A percentile compares a stretch with the other conserved stretches of the same genome.
phyloP scores from a whole-genome alignment of 64 coral and sea anemone species.

The Astreopora myriophthalma region DNA sequence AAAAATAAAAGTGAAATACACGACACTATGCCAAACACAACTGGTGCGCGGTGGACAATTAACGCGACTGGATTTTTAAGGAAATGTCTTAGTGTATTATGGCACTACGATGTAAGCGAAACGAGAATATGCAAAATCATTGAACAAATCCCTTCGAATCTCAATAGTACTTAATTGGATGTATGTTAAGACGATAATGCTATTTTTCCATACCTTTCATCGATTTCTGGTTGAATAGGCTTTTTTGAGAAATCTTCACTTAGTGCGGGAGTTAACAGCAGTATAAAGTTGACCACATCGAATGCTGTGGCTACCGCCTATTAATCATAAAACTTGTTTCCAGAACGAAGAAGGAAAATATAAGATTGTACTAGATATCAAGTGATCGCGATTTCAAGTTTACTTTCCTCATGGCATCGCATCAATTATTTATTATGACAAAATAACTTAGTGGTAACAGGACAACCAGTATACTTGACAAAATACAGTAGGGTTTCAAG shows the following conservation, averaged over 20 bases:
- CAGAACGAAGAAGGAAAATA: neutral
- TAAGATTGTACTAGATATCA: neutral
- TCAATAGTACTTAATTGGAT: neutral
- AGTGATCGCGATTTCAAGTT: neutral
- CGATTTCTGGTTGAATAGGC: neutral
- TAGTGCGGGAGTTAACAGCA: neutral
- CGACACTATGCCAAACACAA: neutral
- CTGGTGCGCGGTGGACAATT: neutral
- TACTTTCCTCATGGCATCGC: neutral
- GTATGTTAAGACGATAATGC: too few species aligned
- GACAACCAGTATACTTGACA: neutral
- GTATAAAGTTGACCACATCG: neutral
- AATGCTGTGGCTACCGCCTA: neutral
- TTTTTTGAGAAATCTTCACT: neutral
- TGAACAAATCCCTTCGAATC: too few species aligned
- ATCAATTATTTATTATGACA: neutral
- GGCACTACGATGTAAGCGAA: too few species aligned
- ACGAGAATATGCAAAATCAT: too few species aligned
- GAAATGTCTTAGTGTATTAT: too few species aligned
- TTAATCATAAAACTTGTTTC: neutral
- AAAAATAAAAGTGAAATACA: neutral
- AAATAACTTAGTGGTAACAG: neutral
- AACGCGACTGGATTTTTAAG: too few species aligned
- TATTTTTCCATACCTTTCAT: slow-evolving; percentile 25
- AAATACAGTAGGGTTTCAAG: neutral